These are phyloP conservation scores for Artemisiospiza belli DNA, from an alignment of 2,113 vertebrate genomes.

Conservation along the genomic window DNA sequence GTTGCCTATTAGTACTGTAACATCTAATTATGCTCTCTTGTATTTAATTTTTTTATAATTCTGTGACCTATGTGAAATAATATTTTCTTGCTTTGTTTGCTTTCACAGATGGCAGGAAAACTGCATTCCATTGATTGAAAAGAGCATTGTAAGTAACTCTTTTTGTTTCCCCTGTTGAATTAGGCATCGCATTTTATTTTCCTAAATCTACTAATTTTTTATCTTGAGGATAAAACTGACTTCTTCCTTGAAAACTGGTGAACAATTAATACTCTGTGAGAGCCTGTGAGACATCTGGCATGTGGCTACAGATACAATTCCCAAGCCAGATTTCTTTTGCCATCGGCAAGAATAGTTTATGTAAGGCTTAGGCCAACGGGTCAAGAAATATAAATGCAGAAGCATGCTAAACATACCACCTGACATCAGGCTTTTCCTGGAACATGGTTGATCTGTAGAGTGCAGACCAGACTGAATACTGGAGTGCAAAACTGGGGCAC, in stretches of 20 bases:
- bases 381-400: conserved; percentile 63
- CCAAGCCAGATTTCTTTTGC: conserved; percentile 59
- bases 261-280: not conserved
- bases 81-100: conserved; percentile 27
- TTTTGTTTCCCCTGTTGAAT: not conserved
- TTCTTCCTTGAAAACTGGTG: conserved; percentile 1
- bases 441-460: not conserved
- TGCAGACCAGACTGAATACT: not conserved
- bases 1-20: not conserved
- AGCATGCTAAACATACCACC: conserved; percentile 44
- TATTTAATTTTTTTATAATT: not conserved
- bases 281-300: conserved; percentile 4
- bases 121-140: not conserved
- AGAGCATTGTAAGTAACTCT: conserved; percentile 35
- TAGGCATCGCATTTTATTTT: not conserved
- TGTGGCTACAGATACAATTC: conserved; percentile 33
- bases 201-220: not conserved
- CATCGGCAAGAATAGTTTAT: conserved; percentile 67
- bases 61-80: not conserved
- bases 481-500: not conserved
- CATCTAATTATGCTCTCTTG: not conserved
- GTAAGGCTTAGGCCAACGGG: conserved; percentile 53
- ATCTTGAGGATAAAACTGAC: not conserved
- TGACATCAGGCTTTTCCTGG: conserved; percentile 17
- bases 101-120: conserved; percentile 32